Evolutionary conservation across 2,888 invertebrate genomes (phyloP).

Genomic region (Dusona sp.): DNA sequence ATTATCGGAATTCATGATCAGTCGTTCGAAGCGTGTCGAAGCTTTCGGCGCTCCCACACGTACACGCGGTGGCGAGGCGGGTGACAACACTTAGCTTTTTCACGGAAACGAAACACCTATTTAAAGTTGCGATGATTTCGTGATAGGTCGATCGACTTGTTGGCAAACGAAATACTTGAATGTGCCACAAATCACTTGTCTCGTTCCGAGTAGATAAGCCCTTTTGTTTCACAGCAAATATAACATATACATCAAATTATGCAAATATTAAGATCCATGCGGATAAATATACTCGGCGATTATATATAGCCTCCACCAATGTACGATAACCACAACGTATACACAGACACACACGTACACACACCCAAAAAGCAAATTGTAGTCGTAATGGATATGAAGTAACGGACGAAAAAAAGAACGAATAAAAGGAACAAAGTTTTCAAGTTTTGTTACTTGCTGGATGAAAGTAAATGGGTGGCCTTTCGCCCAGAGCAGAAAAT

Average conservation of each 20-base stretch:
- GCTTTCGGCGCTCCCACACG: constrained; percentile 24
- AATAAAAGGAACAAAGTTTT: neutral
- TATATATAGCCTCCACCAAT: neutral
- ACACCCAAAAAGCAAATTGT: neutral
- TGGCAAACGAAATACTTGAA: neutral
- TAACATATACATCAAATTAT: constrained; percentile 9
- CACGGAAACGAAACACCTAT: constrained; percentile 34
- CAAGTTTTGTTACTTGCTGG: constrained; percentile 2
- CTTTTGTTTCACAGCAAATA: neutral
- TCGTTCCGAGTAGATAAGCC: neutral
- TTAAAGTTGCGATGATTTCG: neutral
- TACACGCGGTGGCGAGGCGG: neutral
- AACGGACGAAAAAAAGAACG: neutral
- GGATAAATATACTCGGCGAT: neutral
- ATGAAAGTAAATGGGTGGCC: constrained; percentile 46
- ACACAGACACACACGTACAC: neutral
- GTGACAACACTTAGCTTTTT: constrained; percentile 47
- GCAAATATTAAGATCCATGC: neutral
- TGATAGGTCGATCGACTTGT: neutral
- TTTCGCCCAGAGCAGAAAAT: constrained; percentile 57
- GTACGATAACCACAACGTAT: constrained; percentile 38
- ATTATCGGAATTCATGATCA: neutral
- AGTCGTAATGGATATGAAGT: constrained; percentile 3
- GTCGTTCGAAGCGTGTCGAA: constrained; percentile 15
- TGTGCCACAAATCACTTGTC: neutral